phyloP scores from a whole-genome alignment of 2,113 vertebrate species.

The Laticauda laticaudata region DNA sequence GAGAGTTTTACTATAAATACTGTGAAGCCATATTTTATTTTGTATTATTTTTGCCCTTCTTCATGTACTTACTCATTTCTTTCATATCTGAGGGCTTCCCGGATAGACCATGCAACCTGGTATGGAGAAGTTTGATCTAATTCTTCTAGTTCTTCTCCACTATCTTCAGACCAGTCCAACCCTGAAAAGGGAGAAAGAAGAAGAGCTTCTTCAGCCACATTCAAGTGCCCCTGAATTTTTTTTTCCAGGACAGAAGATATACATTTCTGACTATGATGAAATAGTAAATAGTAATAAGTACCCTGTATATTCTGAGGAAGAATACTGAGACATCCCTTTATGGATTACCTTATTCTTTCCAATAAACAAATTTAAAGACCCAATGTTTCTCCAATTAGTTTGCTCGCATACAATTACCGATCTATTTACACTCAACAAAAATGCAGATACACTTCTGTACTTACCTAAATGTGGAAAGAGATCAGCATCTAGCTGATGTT shows the following conservation, averaged over 20 bases:
- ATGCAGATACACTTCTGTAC: conserved; percentile 29
- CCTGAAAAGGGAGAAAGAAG: conserved; percentile 68
- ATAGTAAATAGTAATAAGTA: background rate
- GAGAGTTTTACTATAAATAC: background rate
- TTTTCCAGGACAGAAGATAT: background rate
- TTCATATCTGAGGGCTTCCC: conserved; percentile 75
- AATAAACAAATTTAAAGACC: fast-evolving
- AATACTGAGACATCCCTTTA: background rate
- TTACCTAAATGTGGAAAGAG: conserved; percentile 97
- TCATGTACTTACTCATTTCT: conserved; percentile 71
- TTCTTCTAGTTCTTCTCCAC: conserved; percentile 87
- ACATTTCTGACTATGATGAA: background rate
- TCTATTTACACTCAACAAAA: background rate
- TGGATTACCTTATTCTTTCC: background rate
- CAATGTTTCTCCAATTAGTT: background rate
- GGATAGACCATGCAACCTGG: conserved; percentile 83
- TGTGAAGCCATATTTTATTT: background rate
- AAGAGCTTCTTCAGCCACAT: conserved; percentile 19
- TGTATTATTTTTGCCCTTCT: background rate
- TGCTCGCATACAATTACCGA: fast-evolving
- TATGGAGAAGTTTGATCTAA: conserved; percentile 80
- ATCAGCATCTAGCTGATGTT: conserved; percentile 86
- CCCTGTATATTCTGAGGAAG: background rate
- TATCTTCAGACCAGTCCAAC: conserved; percentile 99
- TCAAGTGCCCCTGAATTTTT: conserved; percentile 16